Evolutionary conservation across 2,888 invertebrate genomes (phyloP).

Genomic region (Brachyptera putata): DNA sequence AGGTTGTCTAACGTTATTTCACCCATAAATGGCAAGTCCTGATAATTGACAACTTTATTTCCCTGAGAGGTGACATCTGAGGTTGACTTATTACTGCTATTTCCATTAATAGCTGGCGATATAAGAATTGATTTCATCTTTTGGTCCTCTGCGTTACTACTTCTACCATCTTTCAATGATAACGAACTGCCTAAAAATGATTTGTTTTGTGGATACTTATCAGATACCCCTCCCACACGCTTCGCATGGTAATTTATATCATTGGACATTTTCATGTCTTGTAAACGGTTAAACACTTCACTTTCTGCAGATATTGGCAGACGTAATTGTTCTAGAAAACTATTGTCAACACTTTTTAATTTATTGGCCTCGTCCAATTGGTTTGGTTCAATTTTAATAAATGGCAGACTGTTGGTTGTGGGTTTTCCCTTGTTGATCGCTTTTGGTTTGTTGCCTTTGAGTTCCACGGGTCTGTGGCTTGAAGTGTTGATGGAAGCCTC

Average conservation of each 20-base stretch:
- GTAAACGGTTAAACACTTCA: neutral
- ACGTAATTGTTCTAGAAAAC: slow-evolving; percentile 4
- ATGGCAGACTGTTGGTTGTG: neutral
- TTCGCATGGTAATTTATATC: neutral
- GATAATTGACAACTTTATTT: slow-evolving; percentile 61
- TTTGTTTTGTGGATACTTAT: slow-evolving; percentile 21
- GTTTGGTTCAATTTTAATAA: neutral
- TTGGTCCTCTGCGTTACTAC: slow-evolving; percentile 11
- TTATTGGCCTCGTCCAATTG: neutral
- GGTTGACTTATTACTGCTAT: slow-evolving; percentile 36
- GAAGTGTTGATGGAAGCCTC: slow-evolving; percentile 59
- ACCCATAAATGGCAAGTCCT: slow-evolving; percentile 87
- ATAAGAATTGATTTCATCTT: slow-evolving; percentile 29
- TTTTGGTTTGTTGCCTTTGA: slow-evolving; percentile 16
- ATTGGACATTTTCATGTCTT: slow-evolving; percentile 1
- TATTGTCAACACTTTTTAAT: neutral
- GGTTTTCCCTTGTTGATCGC: neutral
- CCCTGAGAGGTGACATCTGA: slow-evolving; percentile 2
- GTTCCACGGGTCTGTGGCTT: slow-evolving; percentile 33
- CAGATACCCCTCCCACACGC: neutral
- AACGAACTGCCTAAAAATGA: slow-evolving; percentile 27
- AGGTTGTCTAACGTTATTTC: slow-evolving; percentile 87
- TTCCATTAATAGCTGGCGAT: slow-evolving; percentile 19
- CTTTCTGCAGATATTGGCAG: neutral
- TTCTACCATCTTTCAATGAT: slow-evolving; percentile 20